Conservation (phyloP, 2,113 vertebrate species). For the Gila orcuttii region DNA sequence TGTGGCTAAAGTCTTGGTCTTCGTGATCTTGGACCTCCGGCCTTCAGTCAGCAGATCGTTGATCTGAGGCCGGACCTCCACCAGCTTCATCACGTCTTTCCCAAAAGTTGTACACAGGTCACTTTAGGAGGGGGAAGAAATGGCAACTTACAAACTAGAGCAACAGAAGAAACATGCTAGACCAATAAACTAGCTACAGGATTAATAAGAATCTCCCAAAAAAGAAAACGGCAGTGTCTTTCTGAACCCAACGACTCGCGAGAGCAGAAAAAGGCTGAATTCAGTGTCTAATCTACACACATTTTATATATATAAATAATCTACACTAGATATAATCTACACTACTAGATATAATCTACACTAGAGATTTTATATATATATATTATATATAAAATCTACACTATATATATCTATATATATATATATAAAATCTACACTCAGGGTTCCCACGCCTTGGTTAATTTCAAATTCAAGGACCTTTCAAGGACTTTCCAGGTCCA, state of each 20-base stretch:
- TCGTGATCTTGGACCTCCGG: conserved; percentile 92
- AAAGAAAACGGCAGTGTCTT: not conserved
- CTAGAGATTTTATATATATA: no score
- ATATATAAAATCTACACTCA: no score
- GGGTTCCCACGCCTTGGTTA: no score
- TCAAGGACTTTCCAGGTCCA: no score
- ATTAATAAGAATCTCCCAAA: not conserved
- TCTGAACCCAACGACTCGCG: not conserved
- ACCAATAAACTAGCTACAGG: not conserved
- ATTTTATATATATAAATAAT: no score
- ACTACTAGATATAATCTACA: no score
- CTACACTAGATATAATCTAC: no score
- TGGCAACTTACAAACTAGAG: not conserved
- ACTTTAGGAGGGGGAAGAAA: conserved; percentile 47
- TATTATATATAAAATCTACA: no score
- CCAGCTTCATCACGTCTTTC: conserved; percentile 96
- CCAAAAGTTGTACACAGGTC: conserved; percentile 96
- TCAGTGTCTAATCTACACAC: no score
- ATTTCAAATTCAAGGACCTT: no score
- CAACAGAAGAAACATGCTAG: not conserved
- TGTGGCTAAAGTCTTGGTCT: conserved; percentile 95
- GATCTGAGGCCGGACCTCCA: conserved; percentile 94
- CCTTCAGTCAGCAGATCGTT: conserved; percentile 97
- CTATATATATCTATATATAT: no score
- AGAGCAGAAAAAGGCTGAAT: not conserved